Evolutionary conservation across 2,113 vertebrate species (phyloP).

Genomic region (Odontesthes bonariensis): DNA sequence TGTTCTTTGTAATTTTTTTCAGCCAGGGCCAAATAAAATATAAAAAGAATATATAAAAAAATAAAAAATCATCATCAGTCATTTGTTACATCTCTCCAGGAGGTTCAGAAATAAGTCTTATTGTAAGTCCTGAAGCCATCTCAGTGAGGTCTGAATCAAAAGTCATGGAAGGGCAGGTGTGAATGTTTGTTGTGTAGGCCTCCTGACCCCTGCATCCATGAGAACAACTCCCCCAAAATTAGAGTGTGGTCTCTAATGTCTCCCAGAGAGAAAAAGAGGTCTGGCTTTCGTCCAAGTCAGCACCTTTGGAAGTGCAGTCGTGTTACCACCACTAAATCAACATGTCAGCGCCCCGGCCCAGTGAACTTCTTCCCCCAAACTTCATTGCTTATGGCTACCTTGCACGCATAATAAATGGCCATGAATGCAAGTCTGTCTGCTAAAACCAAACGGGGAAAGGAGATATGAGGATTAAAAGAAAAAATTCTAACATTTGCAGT

Average conservation of each 20-base stretch:
- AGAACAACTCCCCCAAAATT: conserved; percentile 74
- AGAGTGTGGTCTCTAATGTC: conserved; percentile 78
- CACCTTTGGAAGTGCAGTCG: conserved; percentile 85
- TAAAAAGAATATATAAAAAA: not conserved
- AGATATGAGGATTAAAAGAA: conserved; percentile 24
- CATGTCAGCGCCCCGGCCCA: conserved; percentile 82
- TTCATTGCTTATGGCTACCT: conserved; percentile 74
- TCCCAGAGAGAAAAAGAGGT: conserved; percentile 77
- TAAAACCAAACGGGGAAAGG: conserved; percentile 46
- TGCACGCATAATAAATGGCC: conserved; percentile 76
- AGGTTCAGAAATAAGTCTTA: conserved; percentile 24
- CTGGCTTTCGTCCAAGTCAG: conserved; percentile 85
- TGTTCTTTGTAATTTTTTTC: not conserved
- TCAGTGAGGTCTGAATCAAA: conserved; percentile 48
- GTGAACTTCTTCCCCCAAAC: conserved; percentile 80
- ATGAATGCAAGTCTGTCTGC: conserved; percentile 63
- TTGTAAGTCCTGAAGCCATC: conserved; percentile 28
- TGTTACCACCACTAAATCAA: conserved; percentile 86
- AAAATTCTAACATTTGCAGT: conserved; percentile 27
- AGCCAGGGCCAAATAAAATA: not conserved
- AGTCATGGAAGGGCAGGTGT: conserved; percentile 72
- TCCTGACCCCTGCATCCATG: conserved; percentile 63
- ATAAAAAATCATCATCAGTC: not conserved
- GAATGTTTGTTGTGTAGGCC: conserved; percentile 76
- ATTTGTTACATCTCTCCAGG: not conserved